Base-by-base conservation (phyloP, 2,797 vertebrate genomes). In the Anguilla marmorata region DNA sequence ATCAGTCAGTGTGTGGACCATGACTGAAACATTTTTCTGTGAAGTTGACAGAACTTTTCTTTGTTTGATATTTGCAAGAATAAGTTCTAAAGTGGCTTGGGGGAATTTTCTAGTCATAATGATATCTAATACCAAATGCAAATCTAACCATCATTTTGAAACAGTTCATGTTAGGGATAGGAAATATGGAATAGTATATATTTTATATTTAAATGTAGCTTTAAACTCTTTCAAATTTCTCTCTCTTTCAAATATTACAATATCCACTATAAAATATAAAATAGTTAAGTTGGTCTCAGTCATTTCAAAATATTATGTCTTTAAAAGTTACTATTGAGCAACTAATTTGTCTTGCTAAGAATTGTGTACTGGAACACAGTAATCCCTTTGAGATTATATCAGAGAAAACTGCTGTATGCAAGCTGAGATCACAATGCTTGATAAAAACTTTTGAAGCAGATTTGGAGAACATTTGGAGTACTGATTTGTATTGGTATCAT, bases 351-450 rank as follows among this genome's bases (percentile, higher is more conserved):
- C 45, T 6, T 12, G 14, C 30, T 76, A 4, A 37, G 72, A 3
- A 74, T 37, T 9, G 2, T 74, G 33, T 33, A 12, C 30, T 74
- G n/a, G 66, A 30, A n/a, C 3, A 24, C 24, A n/a, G n/a, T 27
- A 5, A 11, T 66, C 30, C 14, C 16, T 82, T 50, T 82, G 74
- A 48, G 41, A 82, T 45, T n/a, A 50, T 48, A n/a, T 82, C 45
- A 19, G 45, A 21, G 6, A 48, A 21, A 80, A 21, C 11, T 12
- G 33, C 33, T 3, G 1, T 37, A 79, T 50, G 45, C 41, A 82
- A 24, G 6, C 19, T 82, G 79, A 82, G 24, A 82, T 82, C 79
- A 48, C 21, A 48, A 82, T 82, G 19, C 79, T 82, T 82, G 19
- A n/a, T 16, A 8, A 82, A 50, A 50, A 6, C 14, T 66, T 66